Conservation (phyloP, 2,113 vertebrate species). For the Pseudopipra pipra region DNA sequence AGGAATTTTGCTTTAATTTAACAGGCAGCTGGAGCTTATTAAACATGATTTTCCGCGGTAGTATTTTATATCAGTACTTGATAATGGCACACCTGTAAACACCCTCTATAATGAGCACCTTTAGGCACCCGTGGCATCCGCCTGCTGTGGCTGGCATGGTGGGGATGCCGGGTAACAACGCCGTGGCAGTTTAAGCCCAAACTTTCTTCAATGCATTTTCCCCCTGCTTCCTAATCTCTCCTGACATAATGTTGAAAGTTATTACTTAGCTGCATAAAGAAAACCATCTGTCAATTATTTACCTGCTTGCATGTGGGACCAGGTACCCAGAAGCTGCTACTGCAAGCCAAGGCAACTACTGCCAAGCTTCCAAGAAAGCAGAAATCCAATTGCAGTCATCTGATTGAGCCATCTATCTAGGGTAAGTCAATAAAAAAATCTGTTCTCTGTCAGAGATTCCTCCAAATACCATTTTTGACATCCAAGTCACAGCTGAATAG, state of each 20-base stretch:
- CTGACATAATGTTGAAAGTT: conserved; percentile 58
- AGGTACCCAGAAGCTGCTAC: conserved; percentile 11
- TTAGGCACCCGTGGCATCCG: background rate
- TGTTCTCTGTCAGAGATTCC: background rate
- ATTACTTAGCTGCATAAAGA: conserved; percentile 53
- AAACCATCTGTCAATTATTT: conserved; percentile 61
- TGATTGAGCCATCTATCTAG: background rate
- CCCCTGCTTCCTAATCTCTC: conserved; percentile 21
- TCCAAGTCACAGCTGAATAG: background rate
- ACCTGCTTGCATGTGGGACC: conserved; percentile 36
- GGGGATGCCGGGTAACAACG: background rate
- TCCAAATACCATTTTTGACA: conserved; percentile 23
- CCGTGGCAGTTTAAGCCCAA: background rate
- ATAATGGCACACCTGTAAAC: conserved; percentile 63
- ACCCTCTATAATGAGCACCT: conserved; percentile 44
- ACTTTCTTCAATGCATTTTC: background rate
- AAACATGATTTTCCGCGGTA: background rate
- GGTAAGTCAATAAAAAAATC: background rate
- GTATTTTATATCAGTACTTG: conserved; percentile 43
- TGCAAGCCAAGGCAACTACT: background rate
- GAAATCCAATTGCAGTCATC: background rate
- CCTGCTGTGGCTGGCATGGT: background rate
- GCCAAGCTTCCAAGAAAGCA: background rate
- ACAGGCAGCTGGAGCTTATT: conserved; percentile 56
- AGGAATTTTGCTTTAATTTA: conserved; percentile 29